A percentile compares a stretch with the other conserved stretches of the same genome.
Conservation (phyloP, 1,140 invertebrate species). For the Rhynchophorus ferrugineus region DNA sequence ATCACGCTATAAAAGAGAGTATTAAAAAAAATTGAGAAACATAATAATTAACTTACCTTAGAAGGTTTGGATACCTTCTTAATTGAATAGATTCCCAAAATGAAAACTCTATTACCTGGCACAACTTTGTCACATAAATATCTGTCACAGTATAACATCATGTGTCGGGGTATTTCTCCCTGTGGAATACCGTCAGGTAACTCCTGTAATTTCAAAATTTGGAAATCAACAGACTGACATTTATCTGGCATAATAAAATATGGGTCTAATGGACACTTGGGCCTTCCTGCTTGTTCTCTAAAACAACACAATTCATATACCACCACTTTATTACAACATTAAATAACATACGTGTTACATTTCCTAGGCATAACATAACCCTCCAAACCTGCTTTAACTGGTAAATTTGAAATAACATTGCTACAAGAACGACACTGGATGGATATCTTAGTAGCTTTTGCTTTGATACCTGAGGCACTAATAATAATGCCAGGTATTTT, state of each 20-base stretch:
- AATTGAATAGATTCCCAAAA: slow-evolving; percentile 95
- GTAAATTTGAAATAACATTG: slow-evolving; percentile 81
- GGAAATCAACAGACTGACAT: slow-evolving; percentile 93
- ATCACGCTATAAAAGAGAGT: slow-evolving; percentile 44
- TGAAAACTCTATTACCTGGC: slow-evolving; percentile 90
- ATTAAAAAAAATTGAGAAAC: background rate
- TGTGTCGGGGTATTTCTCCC: slow-evolving; percentile 96
- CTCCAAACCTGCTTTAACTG: slow-evolving; percentile 91
- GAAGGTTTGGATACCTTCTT: slow-evolving; percentile 70
- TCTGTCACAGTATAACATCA: slow-evolving; percentile 89
- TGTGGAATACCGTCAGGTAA: slow-evolving; percentile 93
- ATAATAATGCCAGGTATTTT: slow-evolving; percentile 96
- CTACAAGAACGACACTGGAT: slow-evolving; percentile 94
- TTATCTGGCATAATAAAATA: slow-evolving; percentile 98
- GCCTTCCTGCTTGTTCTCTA: slow-evolving; percentile 81
- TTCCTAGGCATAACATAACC: slow-evolving; percentile 94
- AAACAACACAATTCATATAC: slow-evolving; percentile 26
- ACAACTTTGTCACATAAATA: slow-evolving; percentile 92
- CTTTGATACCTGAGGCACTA: slow-evolving; percentile 85
- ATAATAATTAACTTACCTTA: slow-evolving; percentile 39
- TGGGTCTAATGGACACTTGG: slow-evolving; percentile 94
- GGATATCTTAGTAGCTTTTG: slow-evolving; percentile 91
- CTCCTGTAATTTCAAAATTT: slow-evolving; percentile 91
- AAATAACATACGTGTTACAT: slow-evolving; percentile 74
- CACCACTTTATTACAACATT: background rate